Evolutionary conservation across 2,888 invertebrate species (phyloP), one percentile per base, ranked within the genome.

Genomic region (Pseudanteris insignis): DNA sequence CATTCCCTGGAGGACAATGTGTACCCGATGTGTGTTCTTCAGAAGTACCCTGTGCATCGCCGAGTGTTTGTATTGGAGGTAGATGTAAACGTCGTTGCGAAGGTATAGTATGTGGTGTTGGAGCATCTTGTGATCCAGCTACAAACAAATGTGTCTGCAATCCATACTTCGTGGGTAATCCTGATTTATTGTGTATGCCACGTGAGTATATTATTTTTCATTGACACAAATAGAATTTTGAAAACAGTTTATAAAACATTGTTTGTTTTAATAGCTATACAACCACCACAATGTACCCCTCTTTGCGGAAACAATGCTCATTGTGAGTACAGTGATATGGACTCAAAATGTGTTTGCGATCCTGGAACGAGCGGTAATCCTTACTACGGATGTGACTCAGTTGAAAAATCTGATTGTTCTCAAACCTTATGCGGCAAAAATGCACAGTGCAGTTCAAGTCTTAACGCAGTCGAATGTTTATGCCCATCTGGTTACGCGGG

Each of bases 61-160:
- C 91, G 0, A 86, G 90, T 69, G 86, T 91, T 1, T 95, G 94
- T 76, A 89, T 95, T 61, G 88, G 90, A 11, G 94, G 94, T 14
- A 86, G 94, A 59, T 95, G 94, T 77, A 91, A 93, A 73, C 90
- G 93, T 72, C 86, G 92, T 9, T 95, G 95, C 74, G 92, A 93
- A 68, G 90, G 89, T 24, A 85, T 92, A 6, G 87, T 92, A 8
- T 95, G 95, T 73, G 94, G 94, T 4, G 86, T 94, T 24, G 94
- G 94, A 4, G 94, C 94, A 9, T 87, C 88, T 40, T 95, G 95
- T 75, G 90, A 94, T 73, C 86, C 86, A 69, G 83, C 85, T 43
- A 88, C 87, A 18, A 93, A 92, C 64, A 89, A 89, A 81, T 95
- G 95, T 78, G 85, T 91, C 34, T 95, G 95, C 74, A 88, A 93